These are phyloP conservation scores for Atherinomorus stipes DNA, from an alignment of 2,113 vertebrate genomes.

Conservation along the genomic window DNA sequence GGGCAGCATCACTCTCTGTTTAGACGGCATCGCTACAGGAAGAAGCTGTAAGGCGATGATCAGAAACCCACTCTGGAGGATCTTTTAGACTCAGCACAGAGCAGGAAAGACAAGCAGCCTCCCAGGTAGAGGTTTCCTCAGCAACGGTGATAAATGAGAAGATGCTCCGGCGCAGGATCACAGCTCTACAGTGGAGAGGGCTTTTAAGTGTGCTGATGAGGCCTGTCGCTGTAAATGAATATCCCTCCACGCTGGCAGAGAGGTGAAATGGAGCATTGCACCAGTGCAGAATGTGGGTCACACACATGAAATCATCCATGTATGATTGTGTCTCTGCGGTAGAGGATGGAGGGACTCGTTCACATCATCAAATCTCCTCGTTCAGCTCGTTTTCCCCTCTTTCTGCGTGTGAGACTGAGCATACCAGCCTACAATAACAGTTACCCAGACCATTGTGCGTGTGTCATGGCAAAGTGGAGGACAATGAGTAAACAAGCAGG, in stretches of 20 bases:
- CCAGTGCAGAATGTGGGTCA: constrained; percentile 71
- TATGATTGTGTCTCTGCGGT: constrained; percentile 34
- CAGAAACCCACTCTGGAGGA: constrained; percentile 8
- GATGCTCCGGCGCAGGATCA: constrained; percentile 26
- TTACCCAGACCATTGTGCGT: background rate
- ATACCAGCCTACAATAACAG: background rate
- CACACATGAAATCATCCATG: constrained; percentile 62
- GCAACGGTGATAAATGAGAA: constrained; percentile 39
- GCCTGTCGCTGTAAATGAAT: constrained; percentile 30
- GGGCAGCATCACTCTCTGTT: constrained; percentile 28
- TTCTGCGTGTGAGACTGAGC: background rate
- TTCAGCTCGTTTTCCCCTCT: background rate
- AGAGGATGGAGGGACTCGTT: background rate
- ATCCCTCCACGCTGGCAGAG: constrained; percentile 18
- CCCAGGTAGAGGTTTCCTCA: constrained; percentile 26
- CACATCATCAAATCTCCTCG: constrained; percentile 10
- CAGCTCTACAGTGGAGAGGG: constrained; percentile 7
- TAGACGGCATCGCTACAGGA: constrained; percentile 1
- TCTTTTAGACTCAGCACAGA: constrained; percentile 1
- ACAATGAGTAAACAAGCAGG: constrained; percentile 10
- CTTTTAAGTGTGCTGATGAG: constrained; percentile 45
- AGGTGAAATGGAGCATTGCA: constrained; percentile 49
- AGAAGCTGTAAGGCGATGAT: background rate
- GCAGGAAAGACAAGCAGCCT: constrained; percentile 7
- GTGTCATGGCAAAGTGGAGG: background rate